These are phyloP conservation scores for Apantesis nais DNA, from an alignment of 2,888 invertebrate species.

Conservation along the genomic window DNA sequence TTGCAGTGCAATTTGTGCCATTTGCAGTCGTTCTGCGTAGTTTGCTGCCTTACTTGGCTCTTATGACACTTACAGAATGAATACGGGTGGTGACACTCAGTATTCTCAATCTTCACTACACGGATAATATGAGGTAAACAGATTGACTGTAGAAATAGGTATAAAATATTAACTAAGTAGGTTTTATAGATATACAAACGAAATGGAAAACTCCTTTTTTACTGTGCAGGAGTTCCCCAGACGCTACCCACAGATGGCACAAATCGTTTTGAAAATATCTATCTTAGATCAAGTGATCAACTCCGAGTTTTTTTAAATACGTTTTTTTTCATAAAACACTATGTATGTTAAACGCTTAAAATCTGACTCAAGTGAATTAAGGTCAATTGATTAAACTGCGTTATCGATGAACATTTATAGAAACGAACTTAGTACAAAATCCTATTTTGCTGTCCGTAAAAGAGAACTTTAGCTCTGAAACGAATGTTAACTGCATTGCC, in stretches of 20 bases:
- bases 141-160: not conserved
- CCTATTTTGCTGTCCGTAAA: not conserved
- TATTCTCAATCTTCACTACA: too few relatives aligned
- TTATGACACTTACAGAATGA: too few relatives aligned
- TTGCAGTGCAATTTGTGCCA: too few relatives aligned
- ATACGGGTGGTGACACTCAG: too few relatives aligned
- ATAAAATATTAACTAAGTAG: not conserved
- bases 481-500: constrained; percentile 1
- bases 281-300: not conserved
- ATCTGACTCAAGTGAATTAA: not conserved
- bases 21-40: too few relatives aligned
- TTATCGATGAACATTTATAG: not conserved
- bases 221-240: too few relatives aligned
- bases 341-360: too few relatives aligned
- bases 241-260: not conserved
- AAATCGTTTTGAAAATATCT: not conserved
- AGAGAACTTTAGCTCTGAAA: not conserved
- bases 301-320: too few relatives aligned
- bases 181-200: not conserved
- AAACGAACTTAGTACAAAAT: not conserved
- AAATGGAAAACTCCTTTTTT: too few relatives aligned
- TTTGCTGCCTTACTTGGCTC: too few relatives aligned
- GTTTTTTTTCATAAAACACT: too few relatives aligned
- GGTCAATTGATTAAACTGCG: not conserved
- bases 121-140: too few relatives aligned